These are phyloP conservation scores for Hyposmocoma kahamanoa DNA, from an alignment of 1,140 invertebrate genomes.

Conservation along the genomic window DNA sequence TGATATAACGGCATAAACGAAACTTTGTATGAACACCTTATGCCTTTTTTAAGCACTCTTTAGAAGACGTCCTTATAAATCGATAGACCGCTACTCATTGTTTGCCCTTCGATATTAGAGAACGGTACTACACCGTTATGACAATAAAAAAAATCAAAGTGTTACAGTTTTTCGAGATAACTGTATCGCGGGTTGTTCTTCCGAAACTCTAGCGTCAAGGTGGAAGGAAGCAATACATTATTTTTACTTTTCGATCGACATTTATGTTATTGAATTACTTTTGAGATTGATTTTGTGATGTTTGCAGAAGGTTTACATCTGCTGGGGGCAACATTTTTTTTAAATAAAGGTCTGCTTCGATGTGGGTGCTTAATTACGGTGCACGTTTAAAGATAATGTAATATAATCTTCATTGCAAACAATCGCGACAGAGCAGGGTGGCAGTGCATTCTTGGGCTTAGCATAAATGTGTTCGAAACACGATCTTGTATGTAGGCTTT, in stretches of 20 bases:
- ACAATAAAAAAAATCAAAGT: constrained; percentile 50
- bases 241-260: constrained; percentile 51
- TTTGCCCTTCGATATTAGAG: constrained; percentile 42
- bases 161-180: constrained; percentile 69
- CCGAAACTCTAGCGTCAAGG: constrained; percentile 45
- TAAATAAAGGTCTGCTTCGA: constrained; percentile 34
- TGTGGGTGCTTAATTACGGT: constrained; percentile 69
- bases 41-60: constrained; percentile 45
- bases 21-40: constrained; percentile 61
- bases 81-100: constrained; percentile 53
- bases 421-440: constrained; percentile 58
- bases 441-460: constrained; percentile 27
- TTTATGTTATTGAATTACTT: constrained; percentile 72
- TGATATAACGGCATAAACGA: constrained; percentile 62
- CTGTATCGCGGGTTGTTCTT: constrained; percentile 49
- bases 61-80: constrained; percentile 56
- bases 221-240: constrained; percentile 71
- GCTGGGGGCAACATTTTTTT: constrained; percentile 51
- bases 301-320: constrained; percentile 61
- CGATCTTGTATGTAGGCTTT: constrained; percentile 27
- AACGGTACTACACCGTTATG: constrained; percentile 59
- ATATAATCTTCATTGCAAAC: constrained; percentile 63
- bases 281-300: constrained; percentile 53
- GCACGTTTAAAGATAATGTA: constrained; percentile 67
- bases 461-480: constrained; percentile 36